phyloP scores from a whole-genome alignment of 1,140 invertebrate genomes.

The Lordiphosa collinella region DNA sequence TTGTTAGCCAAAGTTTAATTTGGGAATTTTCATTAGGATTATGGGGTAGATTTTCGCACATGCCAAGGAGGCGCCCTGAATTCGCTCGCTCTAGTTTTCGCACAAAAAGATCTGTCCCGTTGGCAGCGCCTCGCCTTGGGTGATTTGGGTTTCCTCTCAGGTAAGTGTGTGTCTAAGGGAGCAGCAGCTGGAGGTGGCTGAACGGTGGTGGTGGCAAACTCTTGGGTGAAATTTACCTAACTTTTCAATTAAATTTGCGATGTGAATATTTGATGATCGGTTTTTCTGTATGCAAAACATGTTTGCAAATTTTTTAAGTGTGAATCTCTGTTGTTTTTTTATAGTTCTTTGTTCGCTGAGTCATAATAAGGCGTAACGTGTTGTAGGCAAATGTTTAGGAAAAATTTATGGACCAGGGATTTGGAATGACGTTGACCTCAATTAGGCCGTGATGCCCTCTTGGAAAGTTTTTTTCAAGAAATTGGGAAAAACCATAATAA shows the following conservation, averaged over 20 bases:
- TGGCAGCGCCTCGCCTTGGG: too few relatives aligned
- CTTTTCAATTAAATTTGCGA: too few relatives aligned
- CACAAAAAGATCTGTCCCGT: slow-evolving; percentile 41
- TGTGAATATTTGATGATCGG: slow-evolving; percentile 68
- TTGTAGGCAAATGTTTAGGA: slow-evolving; percentile 20
- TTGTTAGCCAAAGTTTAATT: slow-evolving; percentile 40
- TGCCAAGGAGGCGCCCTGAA: slow-evolving; percentile 20
- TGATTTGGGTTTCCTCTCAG: slow-evolving; percentile 38
- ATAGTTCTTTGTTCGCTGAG: slow-evolving; percentile 44
- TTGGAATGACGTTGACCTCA: slow-evolving; percentile 35
- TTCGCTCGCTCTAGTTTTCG: slow-evolving; percentile 35
- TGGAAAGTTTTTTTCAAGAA: slow-evolving; percentile 5
- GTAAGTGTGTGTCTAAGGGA: slow-evolving; percentile 1
- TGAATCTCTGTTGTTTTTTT: slow-evolving; percentile 39
- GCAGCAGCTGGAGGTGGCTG: slow-evolving; percentile 48
- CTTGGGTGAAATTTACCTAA: slow-evolving; percentile 23
- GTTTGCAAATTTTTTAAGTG: slow-evolving; percentile 75
- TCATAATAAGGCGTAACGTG: slow-evolving; percentile 70
- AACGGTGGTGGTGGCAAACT: slow-evolving; percentile 41
- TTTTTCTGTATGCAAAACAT: slow-evolving; percentile 69
- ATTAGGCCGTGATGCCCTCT: slow-evolving; percentile 50
- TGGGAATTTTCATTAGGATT: slow-evolving; percentile 48
- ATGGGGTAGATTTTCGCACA: slow-evolving; percentile 73
- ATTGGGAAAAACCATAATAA: too few relatives aligned
- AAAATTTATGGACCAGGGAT: slow-evolving; percentile 16